Evolutionary conservation across 2,888 invertebrate genomes (phyloP).

Genomic region (Hirtodrosophila histrioides): DNA sequence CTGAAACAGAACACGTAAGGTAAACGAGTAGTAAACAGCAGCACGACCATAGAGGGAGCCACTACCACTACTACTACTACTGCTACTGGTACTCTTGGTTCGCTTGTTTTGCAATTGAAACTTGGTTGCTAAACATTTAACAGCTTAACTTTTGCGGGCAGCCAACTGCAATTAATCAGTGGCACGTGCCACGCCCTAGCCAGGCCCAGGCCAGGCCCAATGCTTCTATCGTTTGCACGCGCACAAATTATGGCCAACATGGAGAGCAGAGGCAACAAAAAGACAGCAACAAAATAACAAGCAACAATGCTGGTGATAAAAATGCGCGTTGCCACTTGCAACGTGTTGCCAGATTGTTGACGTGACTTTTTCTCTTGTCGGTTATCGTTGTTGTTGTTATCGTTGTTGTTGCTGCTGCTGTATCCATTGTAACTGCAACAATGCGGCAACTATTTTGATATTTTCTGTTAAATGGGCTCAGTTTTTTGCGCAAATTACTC

Average conservation of each 20-base stretch:
- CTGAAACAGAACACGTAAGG: slow-evolving; percentile 66
- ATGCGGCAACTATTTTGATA: slow-evolving; percentile 60
- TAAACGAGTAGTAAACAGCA: slow-evolving; percentile 40
- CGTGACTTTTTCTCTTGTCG: slow-evolving; percentile 51
- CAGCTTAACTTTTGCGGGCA: slow-evolving; percentile 58
- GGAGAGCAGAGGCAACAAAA: slow-evolving; percentile 13
- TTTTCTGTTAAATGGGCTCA: slow-evolving; percentile 48
- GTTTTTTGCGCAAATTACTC: slow-evolving; percentile 54
- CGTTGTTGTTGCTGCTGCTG: slow-evolving; percentile 5
- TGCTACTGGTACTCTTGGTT: too few relatives aligned
- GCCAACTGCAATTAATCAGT: slow-evolving; percentile 71
- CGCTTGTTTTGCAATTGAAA: slow-evolving; percentile 34
- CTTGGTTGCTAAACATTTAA: slow-evolving; percentile 55
- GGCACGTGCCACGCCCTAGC: slow-evolving; percentile 66
- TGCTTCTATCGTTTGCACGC: slow-evolving; percentile 61
- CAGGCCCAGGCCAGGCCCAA: slow-evolving; percentile 18
- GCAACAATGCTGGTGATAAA: slow-evolving; percentile 58
- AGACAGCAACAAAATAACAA: slow-evolving; percentile 24
- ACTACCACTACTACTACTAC: background rate
- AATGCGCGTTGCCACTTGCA: slow-evolving; percentile 68
- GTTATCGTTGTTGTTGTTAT: slow-evolving; percentile 12
- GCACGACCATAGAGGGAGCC: slow-evolving; percentile 23
- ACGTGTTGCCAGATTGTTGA: slow-evolving; percentile 77
- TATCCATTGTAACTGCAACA: slow-evolving; percentile 44
- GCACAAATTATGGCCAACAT: slow-evolving; percentile 57